phyloP scores from a whole-genome alignment of 92 coral and sea anemone genomes.

The Desmophyllum pertusum region DNA sequence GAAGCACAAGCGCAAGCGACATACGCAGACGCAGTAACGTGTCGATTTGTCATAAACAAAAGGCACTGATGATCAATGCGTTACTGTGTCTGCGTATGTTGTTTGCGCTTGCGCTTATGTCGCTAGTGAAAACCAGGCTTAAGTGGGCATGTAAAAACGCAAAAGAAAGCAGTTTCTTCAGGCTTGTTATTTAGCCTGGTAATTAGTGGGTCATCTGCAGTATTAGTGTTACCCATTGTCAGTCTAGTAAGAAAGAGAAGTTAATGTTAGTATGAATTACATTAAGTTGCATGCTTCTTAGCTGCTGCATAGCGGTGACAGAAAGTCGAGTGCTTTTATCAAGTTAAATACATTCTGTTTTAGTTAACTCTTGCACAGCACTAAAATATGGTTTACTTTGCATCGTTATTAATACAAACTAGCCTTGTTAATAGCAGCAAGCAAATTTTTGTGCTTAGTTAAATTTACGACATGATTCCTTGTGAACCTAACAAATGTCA shows the following conservation, averaged over 20 bases:
- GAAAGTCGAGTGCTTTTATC: neutral
- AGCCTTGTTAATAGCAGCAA: neutral
- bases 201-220: constrained; percentile 37
- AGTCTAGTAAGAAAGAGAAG: constrained; percentile 48
- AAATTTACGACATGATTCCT: neutral
- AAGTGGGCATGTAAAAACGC: constrained; percentile 1
- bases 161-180: constrained; percentile 14
- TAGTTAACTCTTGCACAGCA: neutral
- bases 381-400: neutral
- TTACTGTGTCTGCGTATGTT: too few relatives aligned
- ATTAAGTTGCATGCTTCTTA: neutral
- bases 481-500: neutral
- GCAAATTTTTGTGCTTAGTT: neutral
- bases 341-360: neutral
- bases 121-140: too few relatives aligned
- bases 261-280: constrained; percentile 31
- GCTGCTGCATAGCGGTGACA: constrained; percentile 1
- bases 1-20: too few relatives aligned
- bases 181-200: constrained; percentile 33
- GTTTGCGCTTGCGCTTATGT: too few relatives aligned
- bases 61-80: too few relatives aligned
- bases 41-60: too few relatives aligned
- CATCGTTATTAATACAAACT: too few relatives aligned
- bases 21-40: too few relatives aligned
- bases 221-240: constrained; percentile 46